Evolutionary conservation across 2,888 invertebrate species (phyloP), one percentile per base, ranked within the genome.

Genomic region (Eurytoma adleriae): DNA sequence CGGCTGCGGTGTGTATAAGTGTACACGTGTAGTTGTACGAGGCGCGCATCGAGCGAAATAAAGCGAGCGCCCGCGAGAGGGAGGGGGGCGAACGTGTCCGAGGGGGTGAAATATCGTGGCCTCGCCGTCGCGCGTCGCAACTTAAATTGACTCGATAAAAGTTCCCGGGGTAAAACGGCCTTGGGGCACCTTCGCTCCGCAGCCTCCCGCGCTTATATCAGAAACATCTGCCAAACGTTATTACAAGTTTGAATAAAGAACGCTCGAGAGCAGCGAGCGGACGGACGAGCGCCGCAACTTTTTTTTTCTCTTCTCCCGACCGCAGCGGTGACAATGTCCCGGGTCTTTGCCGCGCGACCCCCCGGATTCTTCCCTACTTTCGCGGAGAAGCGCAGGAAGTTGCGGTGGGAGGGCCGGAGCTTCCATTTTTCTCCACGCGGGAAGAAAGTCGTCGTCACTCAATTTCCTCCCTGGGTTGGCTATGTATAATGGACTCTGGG

Each of bases 141-240:
- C 90, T 90, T 90, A 90, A 90, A 90, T 91, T 90, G 90, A 87
- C 88, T 90, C 90, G 90, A 91, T 90, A 90, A 90, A 90, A 91
- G 90, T 90, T 90, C 85, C 87, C 85, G 85, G 88, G 89, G 90
- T 89, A 88, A 90, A 89, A 87, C 87, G 87, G 86, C 85, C 85
- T 84, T 83, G 85, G 85, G 86, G 74, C 62, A 50, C 56, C 71
- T 20, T 73, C 64, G 40, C 16, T 13, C 62, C 48, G 48, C 84
- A 70, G 20, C 84, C 40, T 40, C 40, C 40, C 40, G 71, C 84
- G 85, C 88, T 40, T 89, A 88, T 88, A 89, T 89, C 88, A 88
- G 87, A 88, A 89, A 90, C 90, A 90, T 90, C 90, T 90, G 90
- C 90, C 90, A 90, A 90, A 90, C 88, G 90, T 90, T 90, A 90